Percentiles rank a stretch among this genome's conserved stretches.
phyloP scores from a whole-genome alignment of 1,140 invertebrate species.

The Lasioglossum albipes region DNA sequence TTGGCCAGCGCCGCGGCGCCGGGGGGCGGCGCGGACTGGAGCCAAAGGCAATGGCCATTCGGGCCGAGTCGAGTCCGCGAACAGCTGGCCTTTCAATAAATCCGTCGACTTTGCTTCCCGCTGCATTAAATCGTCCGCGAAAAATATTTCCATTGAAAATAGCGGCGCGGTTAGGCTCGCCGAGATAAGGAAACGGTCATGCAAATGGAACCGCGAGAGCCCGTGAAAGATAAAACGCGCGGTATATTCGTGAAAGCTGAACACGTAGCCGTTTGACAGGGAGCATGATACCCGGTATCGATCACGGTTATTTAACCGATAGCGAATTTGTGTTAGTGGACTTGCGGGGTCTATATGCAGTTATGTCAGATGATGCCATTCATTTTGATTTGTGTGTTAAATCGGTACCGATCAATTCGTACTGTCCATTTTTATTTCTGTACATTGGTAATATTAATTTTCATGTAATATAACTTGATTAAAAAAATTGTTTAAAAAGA shows the following conservation, averaged over 20 bases:
- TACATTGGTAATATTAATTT: too few species aligned
- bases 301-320: too few species aligned
- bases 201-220: background rate
- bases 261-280: background rate
- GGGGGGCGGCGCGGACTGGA: background rate
- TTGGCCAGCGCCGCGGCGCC: too few species aligned
- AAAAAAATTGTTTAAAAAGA: too few species aligned
- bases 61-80: background rate
- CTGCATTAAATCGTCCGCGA: background rate
- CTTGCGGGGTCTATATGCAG: too few species aligned
- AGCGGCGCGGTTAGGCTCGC: background rate
- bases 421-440: too few species aligned
- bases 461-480: too few species aligned
- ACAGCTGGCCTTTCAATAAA: slow-evolving; percentile 3
- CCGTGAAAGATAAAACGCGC: background rate
- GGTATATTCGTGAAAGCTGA: background rate
- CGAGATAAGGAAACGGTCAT: background rate
- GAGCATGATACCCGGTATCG: background rate
- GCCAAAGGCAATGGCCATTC: background rate
- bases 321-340: too few species aligned
- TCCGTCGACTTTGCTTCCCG: slow-evolving; percentile 13
- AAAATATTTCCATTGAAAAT: slow-evolving; percentile 45
- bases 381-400: too few species aligned
- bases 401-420: too few species aligned
- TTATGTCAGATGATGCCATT: too few species aligned